Base-by-base conservation (phyloP, 2,888 invertebrate genomes). In the Protophormia terraenovae region DNA sequence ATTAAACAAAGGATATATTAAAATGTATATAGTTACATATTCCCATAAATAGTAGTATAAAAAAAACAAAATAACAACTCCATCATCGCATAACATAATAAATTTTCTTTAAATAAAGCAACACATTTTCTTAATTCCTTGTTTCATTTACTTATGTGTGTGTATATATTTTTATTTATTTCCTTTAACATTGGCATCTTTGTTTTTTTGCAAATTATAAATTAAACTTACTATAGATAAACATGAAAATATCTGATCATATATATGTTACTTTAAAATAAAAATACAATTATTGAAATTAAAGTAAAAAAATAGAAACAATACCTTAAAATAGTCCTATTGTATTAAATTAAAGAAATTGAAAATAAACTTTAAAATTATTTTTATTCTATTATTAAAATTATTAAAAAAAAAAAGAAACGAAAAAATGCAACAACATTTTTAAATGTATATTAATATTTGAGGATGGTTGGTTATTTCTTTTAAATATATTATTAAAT, bases 151-250 rank as follows among this genome's bases (percentile, higher is more conserved):
- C 7, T 53, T 66, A 58, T n/a, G 50, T 69, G 10, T 75, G 53
- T 35, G 27, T 24, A 55, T 55, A 66, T 75, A 38, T 64, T 66
- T 66, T 50, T n/a, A n/a, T n/a, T 8, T 5, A 8, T 50, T 41
- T 16, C 19, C 41, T 76, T 66, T 27, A 64, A 76, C 27, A 76
- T 76, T 76, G 75, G 64, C 75, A 75, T 60, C 27, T 47, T 67
- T 60, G 53, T 58, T 29, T 71, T 27, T 35, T 32, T 32, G 60
- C 38, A 64, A 64, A 22, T 4, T 41, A 41, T 64, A 41, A 76
- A 53, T 38, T 53, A n/a, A 64, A 27, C 3, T 38, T 19, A 10
- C 55, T 45, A 38, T 58, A 24, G 6, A 14, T 41, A 24, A 62
- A 76, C 38, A 64, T 16, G 38, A 35, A 62, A 47, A 14, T 47